Evolutionary conservation across 2,888 invertebrate species (phyloP), one percentile per base, ranked within the genome.

Genomic region (Ferrisia virgata): DNA sequence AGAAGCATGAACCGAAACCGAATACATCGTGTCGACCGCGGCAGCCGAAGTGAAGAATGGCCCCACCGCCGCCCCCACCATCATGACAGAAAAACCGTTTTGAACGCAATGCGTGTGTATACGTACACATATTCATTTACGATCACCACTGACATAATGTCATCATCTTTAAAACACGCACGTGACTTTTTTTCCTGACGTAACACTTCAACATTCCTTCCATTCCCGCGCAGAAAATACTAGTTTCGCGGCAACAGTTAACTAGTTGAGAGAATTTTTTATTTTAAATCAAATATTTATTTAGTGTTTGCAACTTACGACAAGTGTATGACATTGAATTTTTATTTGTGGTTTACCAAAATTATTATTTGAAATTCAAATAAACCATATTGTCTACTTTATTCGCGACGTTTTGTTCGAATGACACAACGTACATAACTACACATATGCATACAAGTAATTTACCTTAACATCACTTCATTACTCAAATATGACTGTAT

Each of bases 11-110:
- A 78, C 78, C 78, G 13, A 78, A 78, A 78, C 78, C 78, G 78
- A 78, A 78, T 78, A 78, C 33, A 78, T 36, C 78, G 78, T 33
- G 78, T 36, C 39, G 36, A 78, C 78, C 36, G 39, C 78, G 36
- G 78, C 36, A 40, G 79, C 79, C 79, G 79, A 39, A 78, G 78
- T 43, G 43, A 79, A 79, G 79, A 43, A 31, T 40, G 40, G 79
- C 79, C 79, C 79, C 79, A 79, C 79, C 79, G 43, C 47, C 79
- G 79, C 43, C 31, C 79, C 47, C 79, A 79, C 79, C 79, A 22
- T 31, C 15, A 22, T 47, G 25, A 40, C 25, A 47, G 31, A 79
- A 79, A n/a, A 79, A 79, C 40, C 79, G 43, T 25, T 79, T 79
- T 15, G 25, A 78, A 43, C 43, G 40, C 28, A 79, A 79, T 47